Conservation (phyloP, 2,113 vertebrate genomes). For the Vicugna pacos region DNA sequence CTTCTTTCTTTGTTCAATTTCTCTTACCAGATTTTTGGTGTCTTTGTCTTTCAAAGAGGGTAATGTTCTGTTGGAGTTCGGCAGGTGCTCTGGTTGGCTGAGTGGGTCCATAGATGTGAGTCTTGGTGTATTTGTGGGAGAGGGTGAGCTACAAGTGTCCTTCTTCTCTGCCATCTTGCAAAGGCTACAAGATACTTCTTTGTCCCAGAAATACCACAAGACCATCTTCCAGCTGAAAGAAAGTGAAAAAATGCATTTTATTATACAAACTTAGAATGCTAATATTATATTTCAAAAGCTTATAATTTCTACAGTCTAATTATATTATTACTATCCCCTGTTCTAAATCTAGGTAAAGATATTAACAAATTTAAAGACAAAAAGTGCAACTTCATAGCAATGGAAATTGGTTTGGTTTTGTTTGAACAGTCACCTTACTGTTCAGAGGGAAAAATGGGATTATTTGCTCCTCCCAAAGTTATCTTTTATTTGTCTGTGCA, state of each 20-base stretch:
- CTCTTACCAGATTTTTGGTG: too few relatives aligned
- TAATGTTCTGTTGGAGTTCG: too few relatives aligned
- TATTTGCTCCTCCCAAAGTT: background rate
- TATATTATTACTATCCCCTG: background rate
- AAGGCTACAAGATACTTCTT: background rate
- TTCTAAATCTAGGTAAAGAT: constrained; percentile 11
- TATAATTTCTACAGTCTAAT: background rate
- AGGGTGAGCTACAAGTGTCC: too few relatives aligned
- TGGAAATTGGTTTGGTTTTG: background rate
- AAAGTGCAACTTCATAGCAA: background rate
- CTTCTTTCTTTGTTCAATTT: too few relatives aligned
- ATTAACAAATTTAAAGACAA: constrained; percentile 12
- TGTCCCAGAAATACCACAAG: background rate
- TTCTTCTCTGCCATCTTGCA: too few relatives aligned
- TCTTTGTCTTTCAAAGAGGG: too few relatives aligned
- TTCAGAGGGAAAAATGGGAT: background rate
- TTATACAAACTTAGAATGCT: background rate
- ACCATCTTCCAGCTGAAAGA: background rate
- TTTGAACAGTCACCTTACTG: background rate
- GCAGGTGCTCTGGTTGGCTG: too few relatives aligned
- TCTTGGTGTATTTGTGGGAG: too few relatives aligned
- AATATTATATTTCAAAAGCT: background rate
- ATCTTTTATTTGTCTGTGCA: background rate
- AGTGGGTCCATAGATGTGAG: too few relatives aligned
- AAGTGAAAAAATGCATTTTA: background rate